These are phyloP conservation scores for Malurus leucopterus DNA, from an alignment of 2,797 vertebrate genomes.

Conservation along the genomic window DNA sequence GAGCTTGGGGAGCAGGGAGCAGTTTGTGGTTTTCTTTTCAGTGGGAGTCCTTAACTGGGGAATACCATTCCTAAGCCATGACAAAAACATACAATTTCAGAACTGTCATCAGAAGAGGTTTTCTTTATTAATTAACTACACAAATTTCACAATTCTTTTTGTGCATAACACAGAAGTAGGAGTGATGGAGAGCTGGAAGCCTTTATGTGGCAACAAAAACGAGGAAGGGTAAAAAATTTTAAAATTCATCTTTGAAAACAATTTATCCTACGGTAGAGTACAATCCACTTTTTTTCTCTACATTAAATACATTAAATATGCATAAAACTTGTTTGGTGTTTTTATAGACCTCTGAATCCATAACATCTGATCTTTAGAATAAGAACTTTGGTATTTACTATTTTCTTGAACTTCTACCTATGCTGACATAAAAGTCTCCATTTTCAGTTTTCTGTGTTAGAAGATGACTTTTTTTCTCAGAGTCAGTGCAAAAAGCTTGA, in stretches of 20 bases:
- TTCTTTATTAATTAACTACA: neutral
- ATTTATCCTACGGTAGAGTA: neutral
- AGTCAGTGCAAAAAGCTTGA: neutral
- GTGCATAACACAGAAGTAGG: neutral
- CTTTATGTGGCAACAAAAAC: neutral
- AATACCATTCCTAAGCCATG: neutral
- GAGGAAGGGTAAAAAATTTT: neutral
- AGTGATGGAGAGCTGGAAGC: neutral
- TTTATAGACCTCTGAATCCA: neutral
- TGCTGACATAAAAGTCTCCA: neutral
- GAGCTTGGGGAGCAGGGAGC: neutral
- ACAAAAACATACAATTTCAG: neutral
- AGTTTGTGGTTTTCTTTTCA: neutral
- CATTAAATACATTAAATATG: neutral
- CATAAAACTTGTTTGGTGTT: neutral
- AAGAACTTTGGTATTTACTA: neutral
- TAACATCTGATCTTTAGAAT: neutral
- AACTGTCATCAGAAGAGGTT: neutral
- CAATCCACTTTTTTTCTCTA: neutral
- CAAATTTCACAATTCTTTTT: neutral
- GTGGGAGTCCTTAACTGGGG: neutral
- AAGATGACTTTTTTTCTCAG: neutral
- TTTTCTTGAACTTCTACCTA: neutral
- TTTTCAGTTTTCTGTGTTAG: neutral
- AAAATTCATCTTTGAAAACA: neutral